Base-by-base conservation (phyloP, 2,888 invertebrate species). In the Diloba caeruleocephala region DNA sequence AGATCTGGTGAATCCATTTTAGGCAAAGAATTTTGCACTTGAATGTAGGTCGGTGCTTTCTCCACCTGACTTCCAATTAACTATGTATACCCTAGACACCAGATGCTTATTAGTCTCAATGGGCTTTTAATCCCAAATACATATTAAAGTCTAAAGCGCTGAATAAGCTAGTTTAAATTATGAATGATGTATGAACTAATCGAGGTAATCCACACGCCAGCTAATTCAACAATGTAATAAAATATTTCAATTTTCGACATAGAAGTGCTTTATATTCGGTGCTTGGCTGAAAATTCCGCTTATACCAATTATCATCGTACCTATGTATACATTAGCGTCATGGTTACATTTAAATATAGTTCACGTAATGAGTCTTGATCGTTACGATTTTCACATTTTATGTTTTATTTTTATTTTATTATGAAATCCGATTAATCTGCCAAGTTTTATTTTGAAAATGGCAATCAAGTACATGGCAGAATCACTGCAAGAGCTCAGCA, bases 251-350 rank as follows among this genome's bases (percentile, higher is more conserved):
- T 32, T 33, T 50, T 44, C 21, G 36, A 23, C 58, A 17, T 7
- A 17, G 10, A 15, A 7, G 41, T 31, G 17, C 17, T n/a, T n/a
- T 19, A 33, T 19, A 19, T 33, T 39, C 25, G 14, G 25, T 14
- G 23, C n/a, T 7, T 10, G n/a, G 38, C 41, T 38, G 67, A 62
- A 62, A 66, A 62, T 66, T 60, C 21, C 59, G 26, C 41, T 62
- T 50, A 55, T 73, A 72, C 63, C 62, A 75, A 73, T 74, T 75
- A 75, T 69, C 56, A 43, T 57, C 52, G 31, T 46, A 41, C 28
- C 41, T 51, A 31, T 48, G 63, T 59, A 70, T 71, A 61, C 29
- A 60, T 69, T 66, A 65, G 59, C 52, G 44, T 33, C 37, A 55
- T 56, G 49, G 55, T 43, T 52, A 54, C 37, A 64, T 59, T 65